Conservation (phyloP, 1,140 invertebrate species). For the Drosophila obscura region DNA sequence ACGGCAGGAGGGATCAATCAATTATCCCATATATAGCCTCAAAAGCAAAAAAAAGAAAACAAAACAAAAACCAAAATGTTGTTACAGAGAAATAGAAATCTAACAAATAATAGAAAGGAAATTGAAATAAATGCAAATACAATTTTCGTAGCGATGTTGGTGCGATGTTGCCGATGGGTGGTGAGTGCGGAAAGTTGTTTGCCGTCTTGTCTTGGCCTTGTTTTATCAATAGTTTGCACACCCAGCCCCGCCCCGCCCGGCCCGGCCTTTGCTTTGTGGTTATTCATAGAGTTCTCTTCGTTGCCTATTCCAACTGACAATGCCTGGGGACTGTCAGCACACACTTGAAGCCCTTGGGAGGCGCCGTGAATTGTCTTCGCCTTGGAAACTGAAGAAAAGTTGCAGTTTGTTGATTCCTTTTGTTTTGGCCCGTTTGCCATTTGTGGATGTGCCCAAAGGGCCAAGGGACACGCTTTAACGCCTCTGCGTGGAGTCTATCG, state of each 20-base stretch:
- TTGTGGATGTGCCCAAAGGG: constrained; percentile 20
- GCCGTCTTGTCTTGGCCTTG: constrained; percentile 16
- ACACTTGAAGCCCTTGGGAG: constrained; percentile 9
- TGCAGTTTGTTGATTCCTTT: constrained; percentile 69
- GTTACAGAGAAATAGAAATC: constrained; percentile 44
- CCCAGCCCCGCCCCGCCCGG: neutral
- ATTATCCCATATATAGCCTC: constrained; percentile 1
- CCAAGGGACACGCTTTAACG: constrained; percentile 50
- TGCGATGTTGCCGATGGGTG: too few relatives aligned
- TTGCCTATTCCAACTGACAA: constrained; percentile 51
- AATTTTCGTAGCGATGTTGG: too few relatives aligned
- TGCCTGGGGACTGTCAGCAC: constrained; percentile 56
- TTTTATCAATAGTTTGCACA: constrained; percentile 66
- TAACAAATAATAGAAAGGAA: constrained; percentile 45
- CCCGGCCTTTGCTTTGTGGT: neutral
- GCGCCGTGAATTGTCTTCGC: constrained; percentile 34
- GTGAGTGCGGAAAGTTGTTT: too few relatives aligned
- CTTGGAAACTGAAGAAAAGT: constrained; percentile 67
- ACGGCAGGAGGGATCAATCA: constrained; percentile 8
- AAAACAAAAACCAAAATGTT: constrained; percentile 27
- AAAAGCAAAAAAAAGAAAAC: constrained; percentile 10
- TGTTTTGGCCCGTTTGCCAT: constrained; percentile 30
- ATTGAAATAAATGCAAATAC: constrained; percentile 1
- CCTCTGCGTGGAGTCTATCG: constrained; percentile 46
- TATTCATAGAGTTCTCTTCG: neutral